These are phyloP conservation scores for Nematolebias whitei DNA, from an alignment of 2,113 vertebrate genomes.

Conservation along the genomic window DNA sequence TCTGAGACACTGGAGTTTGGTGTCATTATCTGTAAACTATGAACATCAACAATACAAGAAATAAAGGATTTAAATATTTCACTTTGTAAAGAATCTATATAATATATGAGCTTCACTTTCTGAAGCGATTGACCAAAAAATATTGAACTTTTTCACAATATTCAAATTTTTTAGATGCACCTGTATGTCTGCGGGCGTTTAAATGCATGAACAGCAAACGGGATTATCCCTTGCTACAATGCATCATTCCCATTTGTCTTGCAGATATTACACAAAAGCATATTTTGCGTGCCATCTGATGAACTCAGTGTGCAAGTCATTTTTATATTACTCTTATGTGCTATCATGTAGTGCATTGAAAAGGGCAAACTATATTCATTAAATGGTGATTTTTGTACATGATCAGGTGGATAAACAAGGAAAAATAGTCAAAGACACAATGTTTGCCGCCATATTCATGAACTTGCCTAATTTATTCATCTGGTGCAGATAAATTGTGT, in stretches of 20 bases:
- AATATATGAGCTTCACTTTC: too few species aligned
- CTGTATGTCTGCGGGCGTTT: slow-evolving; percentile 13
- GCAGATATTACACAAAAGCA: slow-evolving; percentile 39
- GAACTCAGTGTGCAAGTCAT: slow-evolving; percentile 17
- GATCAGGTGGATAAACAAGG: slow-evolving; percentile 2
- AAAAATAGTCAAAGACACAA: neutral
- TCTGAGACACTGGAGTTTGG: too few species aligned
- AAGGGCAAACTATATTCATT: slow-evolving; percentile 17
- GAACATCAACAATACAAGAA: too few species aligned
- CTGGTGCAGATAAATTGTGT: slow-evolving; percentile 5
- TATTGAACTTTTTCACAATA: too few species aligned
- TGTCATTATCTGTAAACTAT: too few species aligned
- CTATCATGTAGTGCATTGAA: neutral
- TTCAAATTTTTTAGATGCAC: too few species aligned
- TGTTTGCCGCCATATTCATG: neutral
- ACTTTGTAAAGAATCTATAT: too few species aligned
- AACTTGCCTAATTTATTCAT: slow-evolving; percentile 8
- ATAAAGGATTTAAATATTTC: too few species aligned
- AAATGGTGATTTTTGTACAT: slow-evolving; percentile 2
- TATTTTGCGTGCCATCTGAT: slow-evolving; percentile 38
- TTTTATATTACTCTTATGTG: neutral
- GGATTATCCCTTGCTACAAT: slow-evolving; percentile 44
- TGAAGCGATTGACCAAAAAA: too few species aligned
- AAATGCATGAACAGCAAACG: slow-evolving; percentile 17
- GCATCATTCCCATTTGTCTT: slow-evolving; percentile 29